phyloP scores from a whole-genome alignment of 2,797 vertebrate species.

The Coregonus ussuriensis region DNA sequence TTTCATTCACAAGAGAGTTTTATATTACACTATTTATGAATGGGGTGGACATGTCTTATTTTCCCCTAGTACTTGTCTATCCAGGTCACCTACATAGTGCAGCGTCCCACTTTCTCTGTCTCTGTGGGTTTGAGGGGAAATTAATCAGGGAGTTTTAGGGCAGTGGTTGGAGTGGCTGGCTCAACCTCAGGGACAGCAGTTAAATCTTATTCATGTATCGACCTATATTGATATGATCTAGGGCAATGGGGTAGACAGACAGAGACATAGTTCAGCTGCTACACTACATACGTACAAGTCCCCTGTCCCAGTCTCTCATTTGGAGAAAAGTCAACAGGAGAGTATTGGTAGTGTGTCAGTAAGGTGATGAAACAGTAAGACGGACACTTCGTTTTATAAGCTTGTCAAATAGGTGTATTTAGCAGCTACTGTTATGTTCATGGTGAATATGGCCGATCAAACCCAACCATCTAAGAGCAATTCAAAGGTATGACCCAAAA shows the following conservation, averaged over 20 bases:
- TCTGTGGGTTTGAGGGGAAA: constrained; percentile 16
- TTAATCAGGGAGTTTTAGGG: constrained; percentile 9
- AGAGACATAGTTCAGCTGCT: background rate
- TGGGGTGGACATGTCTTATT: constrained; percentile 4
- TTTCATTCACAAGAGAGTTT: constrained; percentile 6
- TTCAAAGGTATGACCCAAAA: background rate
- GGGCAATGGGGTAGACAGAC: constrained; percentile 7
- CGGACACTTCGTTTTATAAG: background rate
- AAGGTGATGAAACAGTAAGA: too few species aligned
- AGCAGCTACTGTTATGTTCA: background rate
- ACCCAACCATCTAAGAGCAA: background rate
- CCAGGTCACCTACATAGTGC: constrained; percentile 38
- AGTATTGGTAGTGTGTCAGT: background rate
- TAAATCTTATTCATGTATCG: constrained; percentile 71
- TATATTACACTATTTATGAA: constrained; percentile 23
- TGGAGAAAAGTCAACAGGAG: background rate
- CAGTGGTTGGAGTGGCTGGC: constrained; percentile 12
- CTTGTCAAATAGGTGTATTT: background rate
- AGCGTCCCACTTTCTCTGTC: constrained; percentile 22
- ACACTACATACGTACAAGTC: background rate
- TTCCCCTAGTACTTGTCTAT: constrained; percentile 6
- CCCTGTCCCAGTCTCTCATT: background rate
- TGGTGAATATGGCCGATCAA: background rate
- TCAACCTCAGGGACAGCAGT: constrained; percentile 50
- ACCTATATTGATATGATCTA: constrained; percentile 61